A percentile compares a stretch with the other conserved stretches of the same genome.
phyloP scores from a whole-genome alignment of 2,113 vertebrate genomes.

The Suncus etruscus region DNA sequence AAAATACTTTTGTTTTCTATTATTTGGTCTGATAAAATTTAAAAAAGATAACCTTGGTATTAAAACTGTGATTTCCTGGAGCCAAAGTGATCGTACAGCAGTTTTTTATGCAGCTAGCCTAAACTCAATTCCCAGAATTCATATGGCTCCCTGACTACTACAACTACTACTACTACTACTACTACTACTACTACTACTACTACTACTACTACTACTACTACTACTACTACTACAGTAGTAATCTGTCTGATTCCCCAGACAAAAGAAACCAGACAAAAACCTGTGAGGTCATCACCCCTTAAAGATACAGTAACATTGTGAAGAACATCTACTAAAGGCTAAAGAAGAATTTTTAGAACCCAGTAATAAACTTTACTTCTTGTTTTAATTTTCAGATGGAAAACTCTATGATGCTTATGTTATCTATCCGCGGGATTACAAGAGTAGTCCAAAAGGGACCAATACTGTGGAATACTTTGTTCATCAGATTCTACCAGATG shows the following conservation, averaged over 20 bases:
- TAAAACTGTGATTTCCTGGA: background rate
- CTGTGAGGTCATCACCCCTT: no score
- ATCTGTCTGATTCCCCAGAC: no score
- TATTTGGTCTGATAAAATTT: background rate
- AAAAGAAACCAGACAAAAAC: no score
- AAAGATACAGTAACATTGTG: no score
- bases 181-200: no score
- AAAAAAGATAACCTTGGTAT: background rate
- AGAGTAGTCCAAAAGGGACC: constrained; percentile 18
- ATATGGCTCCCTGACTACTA: no score
- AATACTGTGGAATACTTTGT: constrained; percentile 90
- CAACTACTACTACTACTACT: no score
- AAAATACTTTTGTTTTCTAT: background rate
- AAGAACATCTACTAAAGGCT: background rate
- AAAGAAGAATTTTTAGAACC: constrained; percentile 1
- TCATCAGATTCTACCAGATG: constrained; percentile 89
- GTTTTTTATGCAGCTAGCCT: no score
- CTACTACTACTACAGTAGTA: no score
- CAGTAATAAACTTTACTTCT: background rate
- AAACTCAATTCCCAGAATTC: no score
- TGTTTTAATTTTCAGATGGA: constrained; percentile 87
- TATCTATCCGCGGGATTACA: constrained; percentile 87
- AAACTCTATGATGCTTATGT: constrained; percentile 95
- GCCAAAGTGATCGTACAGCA: no score
- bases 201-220: no score